phyloP scores from a whole-genome alignment of 2,888 invertebrate genomes.

The Dynastes grantii region DNA sequence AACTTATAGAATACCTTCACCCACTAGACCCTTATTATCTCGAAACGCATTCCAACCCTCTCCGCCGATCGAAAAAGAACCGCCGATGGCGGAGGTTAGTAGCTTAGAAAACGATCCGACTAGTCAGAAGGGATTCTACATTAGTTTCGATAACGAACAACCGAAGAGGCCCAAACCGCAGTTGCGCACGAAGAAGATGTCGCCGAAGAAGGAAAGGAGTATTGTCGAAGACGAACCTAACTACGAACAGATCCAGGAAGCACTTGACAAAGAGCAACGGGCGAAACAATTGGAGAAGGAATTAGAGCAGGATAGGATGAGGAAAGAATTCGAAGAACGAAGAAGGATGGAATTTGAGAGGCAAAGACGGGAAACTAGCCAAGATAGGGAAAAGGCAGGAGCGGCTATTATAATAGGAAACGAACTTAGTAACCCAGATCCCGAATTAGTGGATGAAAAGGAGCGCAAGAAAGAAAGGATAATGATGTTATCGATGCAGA shows the following conservation, averaged over 20 bases:
- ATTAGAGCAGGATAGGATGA: slow-evolving; percentile 69
- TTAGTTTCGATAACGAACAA: slow-evolving; percentile 92
- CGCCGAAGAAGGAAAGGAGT: slow-evolving; percentile 82
- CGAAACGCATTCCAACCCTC: slow-evolving; percentile 81
- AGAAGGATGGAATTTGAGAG: slow-evolving; percentile 63
- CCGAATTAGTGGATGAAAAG: slow-evolving; percentile 90
- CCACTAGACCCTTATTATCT: slow-evolving; percentile 82
- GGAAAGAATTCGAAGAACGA: slow-evolving; percentile 68
- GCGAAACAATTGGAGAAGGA: slow-evolving; percentile 71
- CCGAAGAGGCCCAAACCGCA: slow-evolving; percentile 93
- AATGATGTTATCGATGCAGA: slow-evolving; percentile 89
- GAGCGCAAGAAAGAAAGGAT: slow-evolving; percentile 94
- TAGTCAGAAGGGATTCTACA: slow-evolving; percentile 91
- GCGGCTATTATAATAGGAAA: slow-evolving; percentile 80
- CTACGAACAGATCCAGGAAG: slow-evolving; percentile 50
- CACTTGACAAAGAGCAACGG: slow-evolving; percentile 60
- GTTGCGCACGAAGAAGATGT: slow-evolving; percentile 80
- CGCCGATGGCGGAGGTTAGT: slow-evolving; percentile 66
- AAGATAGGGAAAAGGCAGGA: slow-evolving; percentile 68
- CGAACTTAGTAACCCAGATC: slow-evolving; percentile 79
- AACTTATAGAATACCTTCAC: slow-evolving; percentile 92
- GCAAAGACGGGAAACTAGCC: slow-evolving; percentile 69
- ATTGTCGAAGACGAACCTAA: slow-evolving; percentile 51
- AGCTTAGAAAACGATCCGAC: slow-evolving; percentile 70
- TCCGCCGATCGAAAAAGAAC: slow-evolving; percentile 61